Percentiles rank a stretch among this genome's conserved stretches.
Evolutionary conservation across 2,888 invertebrate genomes (phyloP).

Genomic region (Torymus auratus): DNA sequence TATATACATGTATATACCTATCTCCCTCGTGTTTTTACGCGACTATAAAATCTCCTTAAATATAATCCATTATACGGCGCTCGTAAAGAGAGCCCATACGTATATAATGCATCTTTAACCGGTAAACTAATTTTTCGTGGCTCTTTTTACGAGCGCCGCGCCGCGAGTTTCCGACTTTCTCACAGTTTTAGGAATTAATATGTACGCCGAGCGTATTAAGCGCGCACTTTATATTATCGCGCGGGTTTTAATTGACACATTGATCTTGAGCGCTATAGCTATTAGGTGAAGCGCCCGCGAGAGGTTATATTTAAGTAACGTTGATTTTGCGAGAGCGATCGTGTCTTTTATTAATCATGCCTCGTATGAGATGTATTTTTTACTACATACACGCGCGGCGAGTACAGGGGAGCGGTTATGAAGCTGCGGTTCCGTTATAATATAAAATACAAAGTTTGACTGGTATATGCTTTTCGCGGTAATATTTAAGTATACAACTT

Average conservation of each 20-base stretch:
- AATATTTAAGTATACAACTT: no score
- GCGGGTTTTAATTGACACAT: neutral
- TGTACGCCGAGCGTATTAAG: no score
- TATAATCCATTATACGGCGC: slow-evolving; percentile 48
- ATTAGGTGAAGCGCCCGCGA: neutral
- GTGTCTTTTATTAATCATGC: no score
- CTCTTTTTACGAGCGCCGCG: slow-evolving; percentile 2
- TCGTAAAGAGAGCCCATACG: neutral
- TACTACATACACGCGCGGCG: no score
- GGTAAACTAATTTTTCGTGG: slow-evolving; percentile 47
- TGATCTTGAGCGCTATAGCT: neutral
- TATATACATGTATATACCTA: slow-evolving; percentile 12
- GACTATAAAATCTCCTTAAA: slow-evolving; percentile 41
- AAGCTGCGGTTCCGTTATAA: no score
- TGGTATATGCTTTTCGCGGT: no score
- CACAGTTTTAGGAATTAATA: slow-evolving; percentile 1
- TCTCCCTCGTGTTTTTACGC: slow-evolving; percentile 23
- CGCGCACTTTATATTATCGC: no score
- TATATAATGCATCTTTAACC: slow-evolving; percentile 8
- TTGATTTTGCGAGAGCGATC: no score
- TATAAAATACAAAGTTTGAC: no score
- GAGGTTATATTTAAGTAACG: no score
- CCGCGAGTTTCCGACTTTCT: slow-evolving; percentile 15
- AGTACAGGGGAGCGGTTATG: no score
- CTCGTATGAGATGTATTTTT: no score